Percentiles rank a stretch among this genome's conserved stretches.
phyloP scores from a whole-genome alignment of 2,797 vertebrate species.

The Sebastes hopkinsi region DNA sequence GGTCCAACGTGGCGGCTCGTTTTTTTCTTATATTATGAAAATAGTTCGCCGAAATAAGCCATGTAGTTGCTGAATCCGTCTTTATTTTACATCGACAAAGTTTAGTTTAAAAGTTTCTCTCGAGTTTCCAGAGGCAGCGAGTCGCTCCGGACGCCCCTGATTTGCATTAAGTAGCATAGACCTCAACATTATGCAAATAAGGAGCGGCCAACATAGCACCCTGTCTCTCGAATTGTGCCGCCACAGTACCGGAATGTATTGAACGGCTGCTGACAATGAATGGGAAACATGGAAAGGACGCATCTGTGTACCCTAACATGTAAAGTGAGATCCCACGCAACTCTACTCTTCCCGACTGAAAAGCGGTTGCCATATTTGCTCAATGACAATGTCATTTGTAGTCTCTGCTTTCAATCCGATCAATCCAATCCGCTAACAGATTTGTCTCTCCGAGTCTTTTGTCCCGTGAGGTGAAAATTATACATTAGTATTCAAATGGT shows the following conservation, averaged over 20 bases:
- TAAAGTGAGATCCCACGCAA: not conserved
- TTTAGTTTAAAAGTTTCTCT: too few species aligned
- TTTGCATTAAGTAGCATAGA: too few species aligned
- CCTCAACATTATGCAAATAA: too few species aligned
- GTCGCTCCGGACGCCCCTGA: too few species aligned
- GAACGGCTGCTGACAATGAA: not conserved
- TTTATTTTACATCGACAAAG: too few species aligned
- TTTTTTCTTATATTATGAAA: too few species aligned
- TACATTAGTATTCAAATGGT: slow-evolving; percentile 60
- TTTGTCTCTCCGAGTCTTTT: slow-evolving; percentile 38
- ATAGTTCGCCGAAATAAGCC: too few species aligned
- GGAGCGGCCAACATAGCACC: too few species aligned
- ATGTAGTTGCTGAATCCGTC: too few species aligned
- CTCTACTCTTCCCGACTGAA: not conserved
- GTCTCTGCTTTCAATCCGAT: not conserved
- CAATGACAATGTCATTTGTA: not conserved
- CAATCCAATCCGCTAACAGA: slow-evolving; percentile 2
- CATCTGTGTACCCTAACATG: not conserved
- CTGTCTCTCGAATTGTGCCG: too few species aligned
- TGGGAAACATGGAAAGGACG: not conserved
- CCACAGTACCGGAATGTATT: fast-evolving
- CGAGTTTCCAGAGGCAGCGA: too few species aligned
- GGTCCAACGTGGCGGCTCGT: too few species aligned
- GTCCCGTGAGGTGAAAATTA: slow-evolving; percentile 37
- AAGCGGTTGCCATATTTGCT: slow-evolving; percentile 11